Base-by-base conservation (phyloP, 2,888 invertebrate genomes). In the Epicampocera succincta region DNA sequence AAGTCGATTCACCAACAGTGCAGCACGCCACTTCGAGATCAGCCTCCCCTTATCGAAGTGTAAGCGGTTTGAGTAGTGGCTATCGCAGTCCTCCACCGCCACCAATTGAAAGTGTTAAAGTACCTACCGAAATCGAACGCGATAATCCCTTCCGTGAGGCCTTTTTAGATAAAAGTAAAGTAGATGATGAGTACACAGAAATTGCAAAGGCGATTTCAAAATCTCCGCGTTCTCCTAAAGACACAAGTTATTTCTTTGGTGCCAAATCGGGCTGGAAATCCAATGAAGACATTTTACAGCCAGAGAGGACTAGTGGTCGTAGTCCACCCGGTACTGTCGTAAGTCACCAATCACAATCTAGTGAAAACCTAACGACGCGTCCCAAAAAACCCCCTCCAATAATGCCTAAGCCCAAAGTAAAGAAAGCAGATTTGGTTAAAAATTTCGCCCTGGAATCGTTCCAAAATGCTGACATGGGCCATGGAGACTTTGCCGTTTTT, bases 131-230 rank as follows among this genome's bases (percentile, higher is more conserved):
- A 86, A 88, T 90, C 71, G 91, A 91, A 73, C 87, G 89, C 1
- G 91, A 91, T 52, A 91, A 91, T 87, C 91, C 91, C 25, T 91
- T 91, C 84, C 89, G 91, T 0, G 87, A 88, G 72, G 89, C 89
- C 66, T 89, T 87, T 78, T 84, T 89, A 15, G 85, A 85, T 15
- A 83, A 78, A 33, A 84, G 84, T 13, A 42, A 81, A 9, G 86
- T 83, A 6, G 90, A 90, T 72, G 90, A 90, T 72, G 88, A 89
- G 58, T 91, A 91, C 69, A 91, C 91, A 9, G 86, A 88, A 77
- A 85, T 91, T 66, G 90, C 90, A 17, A 90, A 87, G 78, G 86
- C 88, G 0, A 87, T 90, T 40, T 89, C 86, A 8, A 86, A 86
- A 73, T 87, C 88, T 1, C 90, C 89, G 1, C 86, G 86, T 25